Evolutionary conservation across 1,140 invertebrate genomes (phyloP), one percentile per base, ranked within the genome.

Genomic region (Triops longicaudatus): DNA sequence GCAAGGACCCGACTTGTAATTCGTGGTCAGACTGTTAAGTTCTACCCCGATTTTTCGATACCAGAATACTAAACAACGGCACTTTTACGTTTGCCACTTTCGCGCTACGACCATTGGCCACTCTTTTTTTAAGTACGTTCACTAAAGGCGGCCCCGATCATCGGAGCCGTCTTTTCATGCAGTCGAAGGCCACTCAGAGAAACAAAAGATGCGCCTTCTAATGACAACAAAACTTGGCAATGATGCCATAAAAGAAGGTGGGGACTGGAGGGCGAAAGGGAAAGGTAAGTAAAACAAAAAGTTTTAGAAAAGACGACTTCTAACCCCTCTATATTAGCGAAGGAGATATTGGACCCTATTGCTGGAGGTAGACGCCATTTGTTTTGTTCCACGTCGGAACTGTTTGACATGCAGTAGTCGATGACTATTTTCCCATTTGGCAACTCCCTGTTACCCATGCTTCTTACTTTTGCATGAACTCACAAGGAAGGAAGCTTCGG

Each of bases 381-480:
- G 50, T 63, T 63, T 22, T n/a, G 50, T 63, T 63, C 14, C 50
- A 10, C 6, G 50, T 22, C n/a, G 17, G n/a, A 63, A 63, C 50
- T 63, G 50, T 63, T 63, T 63, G 50, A 63, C 50, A 63, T 63
- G 50, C 9, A 17, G 22, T 63, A 63, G 17, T 63, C 50, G 50
- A 63, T 63, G 50, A 63, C 50, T 63, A 17, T 22, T 63, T 63
- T 22, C 50, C 50, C 50, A 63, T 63, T 63, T 63, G 50, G 50
- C 50, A 63, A 22, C 50, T 63, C 50, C 50, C n/a, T 63, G 50
- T 22, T 63, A 63, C 50, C 31, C 50, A 63, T 9, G 14, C 44
- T 63, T 63, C 3, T 63, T 63, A 22, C 50, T 63, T 63, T 63
- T 63, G 50, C 50, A 63, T 63, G 50, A 63, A 22, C n/a, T 63